A percentile compares a stretch with the other conserved stretches of the same genome.
phyloP scores from a whole-genome alignment of 64 coral and sea anemone species.

The Hydrozoanthus tunicans region DNA sequence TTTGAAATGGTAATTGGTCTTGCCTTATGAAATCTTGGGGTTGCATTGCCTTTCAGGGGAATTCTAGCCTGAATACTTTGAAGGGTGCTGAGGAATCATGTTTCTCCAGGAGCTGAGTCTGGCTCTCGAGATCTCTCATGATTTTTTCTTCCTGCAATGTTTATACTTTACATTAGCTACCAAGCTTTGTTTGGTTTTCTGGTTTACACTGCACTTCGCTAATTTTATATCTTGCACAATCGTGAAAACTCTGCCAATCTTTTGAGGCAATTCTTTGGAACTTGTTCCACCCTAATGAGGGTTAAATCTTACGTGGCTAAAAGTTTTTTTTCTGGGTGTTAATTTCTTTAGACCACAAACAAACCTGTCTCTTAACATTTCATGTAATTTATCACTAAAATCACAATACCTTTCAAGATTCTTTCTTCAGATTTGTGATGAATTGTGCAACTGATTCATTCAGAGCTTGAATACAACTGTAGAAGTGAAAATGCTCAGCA shows the following conservation, averaged over 20 bases:
- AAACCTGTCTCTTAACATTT: too few relatives aligned
- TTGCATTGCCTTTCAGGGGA: not conserved
- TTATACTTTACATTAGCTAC: not conserved
- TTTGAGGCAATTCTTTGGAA: not conserved
- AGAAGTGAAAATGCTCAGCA: not conserved
- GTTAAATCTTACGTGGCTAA: slow-evolving; percentile 34
- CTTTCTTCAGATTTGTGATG: too few relatives aligned
- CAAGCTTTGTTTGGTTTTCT: not conserved
- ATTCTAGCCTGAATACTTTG: not conserved
- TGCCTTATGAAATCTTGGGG: not conserved
- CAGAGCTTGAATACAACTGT: slow-evolving; percentile 1
- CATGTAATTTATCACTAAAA: too few relatives aligned
- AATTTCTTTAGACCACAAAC: too few relatives aligned
- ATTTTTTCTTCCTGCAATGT: not conserved
- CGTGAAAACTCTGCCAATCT: not conserved
- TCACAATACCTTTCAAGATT: too few relatives aligned
- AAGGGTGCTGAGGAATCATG: slow-evolving; percentile 5
- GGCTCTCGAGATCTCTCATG: not conserved
- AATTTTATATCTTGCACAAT: not conserved
- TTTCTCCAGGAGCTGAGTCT: not conserved
- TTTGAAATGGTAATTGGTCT: slow-evolving; percentile 28
- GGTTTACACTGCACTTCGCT: not conserved
- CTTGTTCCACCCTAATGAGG: not conserved
- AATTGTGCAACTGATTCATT: not conserved
- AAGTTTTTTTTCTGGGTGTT: not conserved